Conservation (phyloP, 2,888 invertebrate species). For the Lapara coniferarum region DNA sequence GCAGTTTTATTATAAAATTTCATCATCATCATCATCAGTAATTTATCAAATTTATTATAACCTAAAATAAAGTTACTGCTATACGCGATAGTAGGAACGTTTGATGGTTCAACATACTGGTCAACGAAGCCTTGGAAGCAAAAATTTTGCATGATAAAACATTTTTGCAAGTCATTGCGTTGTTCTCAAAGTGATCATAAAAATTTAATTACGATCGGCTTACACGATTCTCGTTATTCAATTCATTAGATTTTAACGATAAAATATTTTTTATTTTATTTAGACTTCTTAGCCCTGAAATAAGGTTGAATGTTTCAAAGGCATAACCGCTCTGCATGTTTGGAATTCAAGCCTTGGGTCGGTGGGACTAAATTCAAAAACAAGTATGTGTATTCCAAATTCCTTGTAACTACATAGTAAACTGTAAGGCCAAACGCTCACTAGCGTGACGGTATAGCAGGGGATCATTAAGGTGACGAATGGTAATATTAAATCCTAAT, state of each 20-base stretch:
- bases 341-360: not conserved
- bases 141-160: not conserved
- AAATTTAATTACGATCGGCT: not conserved
- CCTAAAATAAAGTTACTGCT: not conserved
- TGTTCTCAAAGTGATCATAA: not conserved
- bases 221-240: too few relatives aligned
- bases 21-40: too few relatives aligned
- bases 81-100: not conserved
- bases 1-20: not conserved
- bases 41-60: not conserved
- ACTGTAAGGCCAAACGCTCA: too few relatives aligned
- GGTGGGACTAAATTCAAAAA: not conserved
- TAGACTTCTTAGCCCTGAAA: too few relatives aligned
- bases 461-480: too few relatives aligned
- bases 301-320: not conserved
- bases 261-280: not conserved
- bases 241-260: too few relatives aligned
- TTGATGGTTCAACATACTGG: not conserved
- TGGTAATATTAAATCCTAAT: too few relatives aligned
- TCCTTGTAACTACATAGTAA: not conserved
- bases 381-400: not conserved
- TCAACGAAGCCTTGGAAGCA: not conserved
- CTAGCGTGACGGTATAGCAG: too few relatives aligned
- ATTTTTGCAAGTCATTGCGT: not conserved
- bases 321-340: not conserved